phyloP scores from a whole-genome alignment of 2,797 vertebrate genomes.

The Morelia viridis region DNA sequence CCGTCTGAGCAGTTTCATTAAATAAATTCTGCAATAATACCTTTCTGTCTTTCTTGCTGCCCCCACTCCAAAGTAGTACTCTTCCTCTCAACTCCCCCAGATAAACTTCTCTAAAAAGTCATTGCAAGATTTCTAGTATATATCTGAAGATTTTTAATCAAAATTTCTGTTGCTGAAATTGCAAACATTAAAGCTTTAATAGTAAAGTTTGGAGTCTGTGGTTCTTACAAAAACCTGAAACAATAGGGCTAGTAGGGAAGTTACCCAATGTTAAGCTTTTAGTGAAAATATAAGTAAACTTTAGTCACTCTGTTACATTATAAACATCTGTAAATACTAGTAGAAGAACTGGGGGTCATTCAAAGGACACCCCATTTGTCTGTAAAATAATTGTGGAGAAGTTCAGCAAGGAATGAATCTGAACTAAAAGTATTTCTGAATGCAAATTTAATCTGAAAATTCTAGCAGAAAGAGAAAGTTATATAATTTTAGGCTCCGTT shows the following conservation, averaged over 20 bases:
- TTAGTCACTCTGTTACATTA: background rate
- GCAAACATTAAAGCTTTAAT: background rate
- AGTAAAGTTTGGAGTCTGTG: background rate
- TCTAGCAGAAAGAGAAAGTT: background rate
- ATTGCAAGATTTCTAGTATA: background rate
- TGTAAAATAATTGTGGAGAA: background rate
- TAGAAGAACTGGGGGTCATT: background rate
- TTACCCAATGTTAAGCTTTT: constrained; percentile 7
- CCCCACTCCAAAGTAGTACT: background rate
- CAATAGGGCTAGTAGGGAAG: background rate
- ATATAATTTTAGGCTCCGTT: background rate
- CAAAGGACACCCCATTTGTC: constrained; percentile 4
- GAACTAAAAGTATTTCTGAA: background rate
- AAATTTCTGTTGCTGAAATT: background rate
- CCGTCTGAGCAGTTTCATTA: background rate
- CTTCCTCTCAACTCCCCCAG: background rate
- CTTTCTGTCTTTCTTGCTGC: background rate
- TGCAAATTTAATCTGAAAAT: background rate
- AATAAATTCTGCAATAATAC: background rate
- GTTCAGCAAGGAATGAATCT: background rate
- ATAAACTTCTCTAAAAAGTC: background rate
- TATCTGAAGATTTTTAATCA: background rate
- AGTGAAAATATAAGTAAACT: constrained; percentile 10
- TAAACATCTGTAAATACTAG: constrained; percentile 6
- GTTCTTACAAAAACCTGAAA: constrained; percentile 15